Conservation (phyloP, 1,140 invertebrate species). For the Neodiprion pinetum region DNA sequence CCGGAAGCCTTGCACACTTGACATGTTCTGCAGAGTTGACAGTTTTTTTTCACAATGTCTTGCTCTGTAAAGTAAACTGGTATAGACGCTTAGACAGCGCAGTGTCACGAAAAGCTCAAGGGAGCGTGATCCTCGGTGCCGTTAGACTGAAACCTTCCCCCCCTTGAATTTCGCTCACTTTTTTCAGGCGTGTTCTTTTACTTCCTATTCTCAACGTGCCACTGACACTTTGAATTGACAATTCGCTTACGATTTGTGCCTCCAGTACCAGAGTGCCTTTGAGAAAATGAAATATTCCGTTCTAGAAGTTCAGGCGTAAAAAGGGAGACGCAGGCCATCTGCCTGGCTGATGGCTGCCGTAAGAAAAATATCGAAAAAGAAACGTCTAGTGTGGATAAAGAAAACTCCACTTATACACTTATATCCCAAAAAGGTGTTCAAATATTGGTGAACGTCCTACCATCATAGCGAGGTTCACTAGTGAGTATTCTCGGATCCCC, state of each 20-base stretch:
- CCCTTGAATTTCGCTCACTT: not conserved
- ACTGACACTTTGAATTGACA: not conserved
- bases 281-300: not conserved
- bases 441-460: not conserved
- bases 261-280: not conserved
- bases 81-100: slow-evolving; percentile 1
- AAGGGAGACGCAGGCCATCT: not conserved
- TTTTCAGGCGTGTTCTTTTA: not conserved
- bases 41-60: not conserved
- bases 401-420: not conserved
- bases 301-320: not conserved
- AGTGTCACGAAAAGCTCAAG: not conserved
- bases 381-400: not conserved
- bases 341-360: not conserved
- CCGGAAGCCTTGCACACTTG: not conserved
- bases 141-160: not conserved
- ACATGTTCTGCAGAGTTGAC: not conserved
- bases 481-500: not conserved
- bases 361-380: not conserved
- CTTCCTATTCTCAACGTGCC: not conserved
- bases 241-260: slow-evolving; percentile 2
- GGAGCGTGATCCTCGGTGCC: not conserved
- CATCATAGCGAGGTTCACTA: not conserved
- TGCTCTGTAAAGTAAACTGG: not conserved
- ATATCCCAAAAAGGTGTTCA: not conserved